A percentile compares a stretch with the other conserved stretches of the same genome.
Evolutionary conservation across 2,888 invertebrate genomes (phyloP).

Genomic region (Gymnoscelis rufifasciata): DNA sequence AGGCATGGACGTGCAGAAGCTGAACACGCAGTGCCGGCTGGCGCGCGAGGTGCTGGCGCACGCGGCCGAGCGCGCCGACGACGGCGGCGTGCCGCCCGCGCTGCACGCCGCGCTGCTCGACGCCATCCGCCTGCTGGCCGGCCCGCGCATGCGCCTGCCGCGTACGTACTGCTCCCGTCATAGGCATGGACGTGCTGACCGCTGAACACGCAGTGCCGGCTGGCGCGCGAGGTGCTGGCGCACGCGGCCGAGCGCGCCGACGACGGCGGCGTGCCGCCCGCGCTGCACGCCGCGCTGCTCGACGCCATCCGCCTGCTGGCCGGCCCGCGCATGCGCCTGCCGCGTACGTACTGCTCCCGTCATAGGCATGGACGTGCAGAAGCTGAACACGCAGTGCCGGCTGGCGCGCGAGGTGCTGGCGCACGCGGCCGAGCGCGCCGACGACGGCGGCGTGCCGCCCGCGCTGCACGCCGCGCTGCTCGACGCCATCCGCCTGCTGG

Average conservation of each 20-base stretch:
- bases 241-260: slow-evolving; percentile 59
- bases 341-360: no score
- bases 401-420: slow-evolving; percentile 57
- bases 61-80: slow-evolving; percentile 57
- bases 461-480: slow-evolving; percentile 41
- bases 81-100: slow-evolving; percentile 42
- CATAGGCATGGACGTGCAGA: slow-evolving; percentile 31
- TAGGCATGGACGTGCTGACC: no score
- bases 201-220: slow-evolving; percentile 64
- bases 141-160: no score
- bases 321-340: no score
- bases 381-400: slow-evolving; percentile 25
- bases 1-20: slow-evolving; percentile 64
- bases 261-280: slow-evolving; percentile 44
- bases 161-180: no score
- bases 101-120: no score
- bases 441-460: slow-evolving; percentile 48
- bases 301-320: no score
- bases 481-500: slow-evolving; percentile 62
- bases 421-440: slow-evolving; percentile 41
- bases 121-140: no score
- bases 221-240: slow-evolving; percentile 57
- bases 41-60: slow-evolving; percentile 57
- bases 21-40: slow-evolving; percentile 66
- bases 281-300: no score